Evolutionary conservation across 2,888 invertebrate genomes (phyloP).

Genomic region (Drosophila lacicola): DNA sequence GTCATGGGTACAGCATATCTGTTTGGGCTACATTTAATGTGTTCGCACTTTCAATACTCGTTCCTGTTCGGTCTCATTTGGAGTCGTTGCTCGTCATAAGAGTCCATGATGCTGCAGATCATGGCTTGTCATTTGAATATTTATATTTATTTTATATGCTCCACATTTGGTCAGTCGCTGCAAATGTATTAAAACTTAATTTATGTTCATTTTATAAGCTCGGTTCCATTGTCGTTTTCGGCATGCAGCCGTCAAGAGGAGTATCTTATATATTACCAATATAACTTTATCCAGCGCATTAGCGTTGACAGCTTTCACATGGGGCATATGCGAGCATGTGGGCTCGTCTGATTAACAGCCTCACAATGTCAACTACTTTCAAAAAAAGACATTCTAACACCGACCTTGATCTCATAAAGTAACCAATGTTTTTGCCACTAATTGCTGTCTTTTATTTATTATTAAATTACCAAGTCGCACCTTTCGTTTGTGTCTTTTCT

Average conservation of each 20-base stretch:
- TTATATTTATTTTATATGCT: conserved; percentile 46
- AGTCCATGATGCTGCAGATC: conserved; percentile 16
- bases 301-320: conserved; percentile 24
- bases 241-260: conserved; percentile 18
- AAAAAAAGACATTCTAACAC: conserved; percentile 55
- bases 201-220: conserved; percentile 31
- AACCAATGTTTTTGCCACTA: conserved; percentile 20
- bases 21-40: conserved; percentile 37
- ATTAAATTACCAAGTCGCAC: conserved; percentile 21
- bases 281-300: conserved; percentile 25
- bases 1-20: conserved; percentile 39
- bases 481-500: conserved; percentile 25
- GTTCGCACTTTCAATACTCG: conserved; percentile 32
- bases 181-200: conserved; percentile 31
- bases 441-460: conserved; percentile 22
- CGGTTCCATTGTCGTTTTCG: conserved; percentile 10
- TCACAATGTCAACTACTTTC: conserved; percentile 79
- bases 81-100: conserved; percentile 16
- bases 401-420: conserved; percentile 37
- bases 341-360: conserved; percentile 18
- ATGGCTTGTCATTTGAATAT: conserved; percentile 60
- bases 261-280: conserved; percentile 11
- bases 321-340: conserved; percentile 14
- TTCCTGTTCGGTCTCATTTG: conserved; percentile 15
- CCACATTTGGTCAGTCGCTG: conserved; percentile 60